A percentile compares a stretch with the other conserved stretches of the same genome.
These are phyloP conservation scores for Pteromalus puparum DNA, from an alignment of 1,140 invertebrate genomes.

Conservation along the genomic window DNA sequence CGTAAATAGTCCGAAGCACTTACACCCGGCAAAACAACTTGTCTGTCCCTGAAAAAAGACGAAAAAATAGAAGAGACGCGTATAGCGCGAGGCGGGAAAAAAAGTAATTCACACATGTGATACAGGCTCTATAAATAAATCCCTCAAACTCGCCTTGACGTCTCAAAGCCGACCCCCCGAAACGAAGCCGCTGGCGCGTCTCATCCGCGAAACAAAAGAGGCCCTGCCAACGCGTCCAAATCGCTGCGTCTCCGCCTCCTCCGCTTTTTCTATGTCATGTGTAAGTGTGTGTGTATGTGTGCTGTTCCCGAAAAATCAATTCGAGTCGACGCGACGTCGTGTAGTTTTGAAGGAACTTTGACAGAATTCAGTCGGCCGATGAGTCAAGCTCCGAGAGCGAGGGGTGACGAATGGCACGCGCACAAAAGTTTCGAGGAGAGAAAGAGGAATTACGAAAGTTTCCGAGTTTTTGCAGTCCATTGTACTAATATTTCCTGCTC, in stretches of 20 bases:
- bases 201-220: slow-evolving; percentile 23
- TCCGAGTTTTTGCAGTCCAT: not conserved
- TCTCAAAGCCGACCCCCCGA: slow-evolving; percentile 13
- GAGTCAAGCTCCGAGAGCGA: not conserved
- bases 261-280: not conserved
- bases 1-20: slow-evolving; percentile 32
- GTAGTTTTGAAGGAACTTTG: slow-evolving; percentile 38
- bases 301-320: slow-evolving; percentile 41
- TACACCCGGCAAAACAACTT: slow-evolving; percentile 28
- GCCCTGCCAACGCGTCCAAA: slow-evolving; percentile 2
- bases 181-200: not conserved
- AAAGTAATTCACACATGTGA: slow-evolving; percentile 45
- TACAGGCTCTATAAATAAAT: slow-evolving; percentile 47
- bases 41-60: not conserved
- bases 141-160: slow-evolving; percentile 37
- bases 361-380: slow-evolving; percentile 38
- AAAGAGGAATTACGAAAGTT: not conserved
- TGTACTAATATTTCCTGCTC: slow-evolving; percentile 7
- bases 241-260: not conserved
- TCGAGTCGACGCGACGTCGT: not conserved
- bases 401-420: not conserved
- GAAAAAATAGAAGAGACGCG: not conserved
- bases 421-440: slow-evolving; percentile 12
- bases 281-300: too few species aligned
- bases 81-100: not conserved